Percentiles rank a stretch among this genome's conserved stretches.
These are phyloP conservation scores for Tympanuchus pallidicinctus DNA, from an alignment of 2,113 vertebrate species.

Conservation along the genomic window DNA sequence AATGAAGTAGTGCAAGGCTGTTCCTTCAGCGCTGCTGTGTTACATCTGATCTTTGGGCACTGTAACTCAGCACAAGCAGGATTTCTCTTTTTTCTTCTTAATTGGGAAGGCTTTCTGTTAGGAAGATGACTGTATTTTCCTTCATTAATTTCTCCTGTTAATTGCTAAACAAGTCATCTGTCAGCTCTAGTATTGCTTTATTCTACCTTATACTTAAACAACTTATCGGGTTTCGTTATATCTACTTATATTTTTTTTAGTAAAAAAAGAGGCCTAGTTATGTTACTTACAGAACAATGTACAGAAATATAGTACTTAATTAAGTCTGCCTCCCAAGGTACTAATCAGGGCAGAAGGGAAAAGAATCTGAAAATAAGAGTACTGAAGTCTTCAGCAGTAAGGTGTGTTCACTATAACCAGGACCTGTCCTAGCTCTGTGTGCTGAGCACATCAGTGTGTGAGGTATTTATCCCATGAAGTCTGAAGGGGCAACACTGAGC, in stretches of 20 bases:
- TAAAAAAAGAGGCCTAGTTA: not conserved
- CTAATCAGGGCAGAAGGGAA: not conserved
- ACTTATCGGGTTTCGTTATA: not conserved
- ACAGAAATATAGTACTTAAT: not conserved
- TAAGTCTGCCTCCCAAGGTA: not conserved
- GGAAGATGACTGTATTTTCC: not conserved
- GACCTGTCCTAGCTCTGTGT: fast-evolving
- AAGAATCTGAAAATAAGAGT: not conserved
- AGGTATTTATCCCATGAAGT: not conserved
- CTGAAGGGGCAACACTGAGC: not conserved
- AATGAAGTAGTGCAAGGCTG: not conserved
- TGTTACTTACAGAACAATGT: not conserved
- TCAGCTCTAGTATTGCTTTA: not conserved
- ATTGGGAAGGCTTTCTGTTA: not conserved
- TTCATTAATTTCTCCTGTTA: not conserved
- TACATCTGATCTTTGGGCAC: not conserved
- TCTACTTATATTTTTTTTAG: not conserved
- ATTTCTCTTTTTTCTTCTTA: not conserved
- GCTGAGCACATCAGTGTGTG: not conserved
- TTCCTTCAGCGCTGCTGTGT: not conserved
- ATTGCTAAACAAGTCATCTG: not conserved
- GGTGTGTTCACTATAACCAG: not conserved
- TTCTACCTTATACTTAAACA: not conserved
- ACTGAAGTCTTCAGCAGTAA: not conserved
- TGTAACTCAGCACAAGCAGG: not conserved